Conservation (phyloP, 2,113 vertebrate genomes). For the Dolichotis patagonum region DNA sequence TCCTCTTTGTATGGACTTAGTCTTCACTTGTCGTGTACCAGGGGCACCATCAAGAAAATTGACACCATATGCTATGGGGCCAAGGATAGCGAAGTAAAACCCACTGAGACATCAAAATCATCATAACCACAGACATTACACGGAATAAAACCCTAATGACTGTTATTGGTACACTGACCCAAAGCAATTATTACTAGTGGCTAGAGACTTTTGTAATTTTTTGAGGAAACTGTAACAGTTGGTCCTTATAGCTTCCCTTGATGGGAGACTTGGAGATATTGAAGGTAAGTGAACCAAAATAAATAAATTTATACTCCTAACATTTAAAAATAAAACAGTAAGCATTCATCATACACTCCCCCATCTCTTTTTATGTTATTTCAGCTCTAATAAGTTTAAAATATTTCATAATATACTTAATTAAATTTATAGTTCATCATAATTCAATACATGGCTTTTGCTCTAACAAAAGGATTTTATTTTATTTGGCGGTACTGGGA, state of each 20-base stretch:
- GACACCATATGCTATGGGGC: background rate
- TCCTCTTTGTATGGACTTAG: background rate
- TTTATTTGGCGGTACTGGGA: background rate
- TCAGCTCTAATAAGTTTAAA: background rate
- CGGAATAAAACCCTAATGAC: background rate
- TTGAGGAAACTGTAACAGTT: background rate
- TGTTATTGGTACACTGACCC: background rate
- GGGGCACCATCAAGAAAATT: background rate
- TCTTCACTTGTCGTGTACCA: background rate
- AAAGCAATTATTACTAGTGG: background rate
- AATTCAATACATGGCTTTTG: constrained; percentile 18
- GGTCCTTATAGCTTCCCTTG: background rate
- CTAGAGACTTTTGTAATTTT: background rate
- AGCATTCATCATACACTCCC: background rate
- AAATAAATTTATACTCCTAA: background rate
- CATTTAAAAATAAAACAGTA: background rate
- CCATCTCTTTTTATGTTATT: background rate
- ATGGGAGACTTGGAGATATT: background rate
- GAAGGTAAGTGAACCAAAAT: background rate
- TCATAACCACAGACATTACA: background rate
- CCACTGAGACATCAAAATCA: background rate
- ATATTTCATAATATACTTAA: constrained; percentile 6
- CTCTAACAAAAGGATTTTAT: background rate
- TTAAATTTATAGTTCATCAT: background rate
- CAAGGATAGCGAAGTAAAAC: background rate